phyloP scores from a whole-genome alignment of 2,113 vertebrate species.

The Vulpes vulpes region DNA sequence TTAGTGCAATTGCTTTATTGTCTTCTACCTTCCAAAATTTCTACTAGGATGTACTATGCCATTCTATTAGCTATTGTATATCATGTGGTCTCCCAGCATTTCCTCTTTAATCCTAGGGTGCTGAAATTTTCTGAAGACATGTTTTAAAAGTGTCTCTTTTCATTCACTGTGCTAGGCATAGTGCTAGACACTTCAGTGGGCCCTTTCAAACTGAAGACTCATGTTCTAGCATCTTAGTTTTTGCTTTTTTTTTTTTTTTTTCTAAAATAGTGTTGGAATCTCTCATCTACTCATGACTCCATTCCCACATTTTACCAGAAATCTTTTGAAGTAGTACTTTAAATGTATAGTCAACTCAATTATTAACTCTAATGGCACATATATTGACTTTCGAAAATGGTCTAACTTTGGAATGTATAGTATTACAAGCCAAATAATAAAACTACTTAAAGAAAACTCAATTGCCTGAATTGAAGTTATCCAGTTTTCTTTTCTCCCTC shows the following conservation, averaged over 20 bases:
- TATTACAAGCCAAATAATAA: slow-evolving; percentile 49
- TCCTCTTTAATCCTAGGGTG: slow-evolving; percentile 8
- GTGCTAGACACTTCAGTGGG: neutral
- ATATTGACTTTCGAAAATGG: neutral
- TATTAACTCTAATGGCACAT: slow-evolving; percentile 21
- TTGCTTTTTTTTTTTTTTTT: neutral
- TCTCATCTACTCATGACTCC: slow-evolving; percentile 6
- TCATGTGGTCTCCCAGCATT: neutral
- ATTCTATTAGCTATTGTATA: neutral
- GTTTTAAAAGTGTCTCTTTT: neutral
- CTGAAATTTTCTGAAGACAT: neutral
- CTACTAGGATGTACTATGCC: neutral
- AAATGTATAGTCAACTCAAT: slow-evolving; percentile 10
- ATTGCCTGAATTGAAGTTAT: neutral
- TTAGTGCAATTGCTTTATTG: neutral
- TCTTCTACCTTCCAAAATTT: neutral
- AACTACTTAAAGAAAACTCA: slow-evolving; percentile 32
- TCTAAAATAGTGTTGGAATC: neutral
- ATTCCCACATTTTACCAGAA: slow-evolving; percentile 34
- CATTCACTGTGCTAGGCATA: neutral
- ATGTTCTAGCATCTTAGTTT: neutral
- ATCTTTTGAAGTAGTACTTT: slow-evolving; percentile 38
- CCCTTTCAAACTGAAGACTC: neutral
- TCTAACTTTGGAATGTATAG: slow-evolving; percentile 15
- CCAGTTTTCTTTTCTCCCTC: slow-evolving; percentile 41